phyloP scores from a whole-genome alignment of 2,888 invertebrate species.

The Helobdella robusta region DNA sequence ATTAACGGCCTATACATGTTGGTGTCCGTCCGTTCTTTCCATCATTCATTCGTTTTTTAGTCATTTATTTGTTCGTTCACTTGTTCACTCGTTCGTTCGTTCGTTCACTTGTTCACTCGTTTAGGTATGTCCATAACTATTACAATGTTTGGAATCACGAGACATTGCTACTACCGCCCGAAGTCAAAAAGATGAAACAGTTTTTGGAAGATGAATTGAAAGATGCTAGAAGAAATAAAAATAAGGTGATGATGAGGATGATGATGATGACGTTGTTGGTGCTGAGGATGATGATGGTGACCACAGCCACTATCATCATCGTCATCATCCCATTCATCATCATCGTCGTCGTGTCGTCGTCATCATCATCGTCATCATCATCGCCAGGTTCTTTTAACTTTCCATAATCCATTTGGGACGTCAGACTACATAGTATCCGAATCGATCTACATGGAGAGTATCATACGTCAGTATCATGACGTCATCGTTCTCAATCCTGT shows the following conservation, averaged over 20 bases:
- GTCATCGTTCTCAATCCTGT: conserved; percentile 30
- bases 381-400: conserved; percentile 31
- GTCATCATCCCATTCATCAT: not conserved
- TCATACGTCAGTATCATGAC: conserved; percentile 29
- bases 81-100: too few species aligned
- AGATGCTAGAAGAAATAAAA: conserved; percentile 13
- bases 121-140: conserved; percentile 30
- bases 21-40: too few species aligned
- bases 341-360: too few species aligned
- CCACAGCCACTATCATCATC: conserved; percentile 1
- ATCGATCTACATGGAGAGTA: conserved; percentile 19
- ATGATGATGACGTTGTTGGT: too few species aligned
- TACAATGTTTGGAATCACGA: conserved; percentile 28
- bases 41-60: too few species aligned
- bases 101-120: too few species aligned
- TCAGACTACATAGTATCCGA: conserved; percentile 24
- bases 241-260: conserved; percentile 28
- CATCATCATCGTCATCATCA: not conserved
- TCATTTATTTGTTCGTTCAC: too few species aligned
- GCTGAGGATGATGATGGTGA: too few species aligned
- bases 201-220: conserved; percentile 12
- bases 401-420: conserved; percentile 31
- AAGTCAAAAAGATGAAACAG: conserved; percentile 3
- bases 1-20: conserved; percentile 33
- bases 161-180: not conserved